Conservation (phyloP, 2,888 invertebrate species). For the Microctonus brassicae region DNA sequence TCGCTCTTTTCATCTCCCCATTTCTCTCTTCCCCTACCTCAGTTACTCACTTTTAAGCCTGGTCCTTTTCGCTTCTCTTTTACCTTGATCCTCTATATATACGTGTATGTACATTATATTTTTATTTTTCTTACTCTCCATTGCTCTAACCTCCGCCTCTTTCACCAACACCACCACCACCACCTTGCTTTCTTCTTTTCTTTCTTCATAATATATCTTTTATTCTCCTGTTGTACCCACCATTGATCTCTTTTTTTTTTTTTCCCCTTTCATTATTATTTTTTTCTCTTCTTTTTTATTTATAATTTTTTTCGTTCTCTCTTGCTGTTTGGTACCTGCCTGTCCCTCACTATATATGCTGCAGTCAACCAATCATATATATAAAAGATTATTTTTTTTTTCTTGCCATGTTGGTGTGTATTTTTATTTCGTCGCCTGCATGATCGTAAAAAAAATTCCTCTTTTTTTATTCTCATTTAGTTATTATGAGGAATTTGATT, state of each 20-base stretch:
- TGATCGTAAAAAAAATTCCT: neutral
- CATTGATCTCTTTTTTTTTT: constrained; percentile 23
- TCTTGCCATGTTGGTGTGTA: neutral
- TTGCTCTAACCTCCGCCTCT: constrained; percentile 11
- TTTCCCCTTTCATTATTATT: constrained; percentile 25
- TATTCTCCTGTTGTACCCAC: constrained; percentile 35
- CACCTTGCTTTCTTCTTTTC: constrained; percentile 56
- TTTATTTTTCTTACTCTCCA: constrained; percentile 3
- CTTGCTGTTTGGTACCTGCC: constrained; percentile 20
- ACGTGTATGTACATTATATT: constrained; percentile 3
- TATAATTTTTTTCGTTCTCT: too few relatives aligned
- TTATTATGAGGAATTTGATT: neutral
- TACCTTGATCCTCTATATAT: constrained; percentile 1
- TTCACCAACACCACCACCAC: constrained; percentile 50
- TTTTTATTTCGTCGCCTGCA: constrained; percentile 4
- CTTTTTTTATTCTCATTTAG: neutral
- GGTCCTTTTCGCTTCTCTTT: constrained; percentile 16
- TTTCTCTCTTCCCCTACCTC: constrained; percentile 21
- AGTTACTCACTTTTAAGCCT: constrained; percentile 23
- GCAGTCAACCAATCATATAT: constrained; percentile 11
- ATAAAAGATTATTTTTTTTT: constrained; percentile 24
- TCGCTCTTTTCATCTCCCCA: constrained; percentile 26
- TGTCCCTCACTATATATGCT: constrained; percentile 13
- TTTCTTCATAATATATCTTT: constrained; percentile 57
- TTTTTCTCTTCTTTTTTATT: too few relatives aligned